Percentiles rank a stretch among this genome's conserved stretches.
Evolutionary conservation across 2,113 vertebrate genomes (phyloP).

Genomic region (Cinclus mexicanus): DNA sequence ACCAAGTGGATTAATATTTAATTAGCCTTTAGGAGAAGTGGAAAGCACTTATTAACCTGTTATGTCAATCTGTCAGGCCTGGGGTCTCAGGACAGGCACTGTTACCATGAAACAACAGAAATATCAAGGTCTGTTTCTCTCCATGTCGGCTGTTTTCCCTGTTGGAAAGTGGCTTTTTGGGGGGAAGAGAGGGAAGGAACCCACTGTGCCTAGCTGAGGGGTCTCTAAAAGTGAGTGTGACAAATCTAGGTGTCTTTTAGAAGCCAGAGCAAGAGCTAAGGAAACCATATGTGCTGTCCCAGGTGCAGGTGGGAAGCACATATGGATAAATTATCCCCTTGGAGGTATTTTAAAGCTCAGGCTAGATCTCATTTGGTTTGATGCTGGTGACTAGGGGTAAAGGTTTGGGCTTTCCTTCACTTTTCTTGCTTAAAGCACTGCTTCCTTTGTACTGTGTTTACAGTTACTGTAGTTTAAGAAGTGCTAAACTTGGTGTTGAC

Average conservation of each 20-base stretch:
- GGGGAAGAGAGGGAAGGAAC: not conserved
- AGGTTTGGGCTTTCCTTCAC: not conserved
- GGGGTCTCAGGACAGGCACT: constrained; percentile 77
- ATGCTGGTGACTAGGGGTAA: not conserved
- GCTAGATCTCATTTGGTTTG: not conserved
- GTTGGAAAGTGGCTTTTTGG: not conserved
- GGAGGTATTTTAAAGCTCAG: constrained; percentile 12
- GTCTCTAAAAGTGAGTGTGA: not conserved
- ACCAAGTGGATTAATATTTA: constrained; percentile 98
- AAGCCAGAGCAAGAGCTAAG: not conserved
- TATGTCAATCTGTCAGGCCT: constrained; percentile 92
- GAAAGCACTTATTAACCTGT: constrained; percentile 97
- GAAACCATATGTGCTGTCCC: not conserved
- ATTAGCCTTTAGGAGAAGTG: constrained; percentile 96
- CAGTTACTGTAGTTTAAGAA: not conserved
- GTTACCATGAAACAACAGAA: constrained; percentile 65
- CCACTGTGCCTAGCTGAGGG: not conserved
- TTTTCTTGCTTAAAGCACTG: not conserved
- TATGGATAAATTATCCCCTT: constrained; percentile 10
- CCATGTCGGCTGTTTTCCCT: fast-evolving
- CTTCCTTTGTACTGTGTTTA: not conserved
- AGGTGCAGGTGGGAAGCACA: constrained; percentile 23
- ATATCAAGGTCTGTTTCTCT: not conserved
- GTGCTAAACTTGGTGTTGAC: constrained; percentile 12
- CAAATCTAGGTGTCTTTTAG: not conserved